Evolutionary conservation across 2,888 invertebrate genomes (phyloP).

Genomic region (Agriopis leucophaearia): DNA sequence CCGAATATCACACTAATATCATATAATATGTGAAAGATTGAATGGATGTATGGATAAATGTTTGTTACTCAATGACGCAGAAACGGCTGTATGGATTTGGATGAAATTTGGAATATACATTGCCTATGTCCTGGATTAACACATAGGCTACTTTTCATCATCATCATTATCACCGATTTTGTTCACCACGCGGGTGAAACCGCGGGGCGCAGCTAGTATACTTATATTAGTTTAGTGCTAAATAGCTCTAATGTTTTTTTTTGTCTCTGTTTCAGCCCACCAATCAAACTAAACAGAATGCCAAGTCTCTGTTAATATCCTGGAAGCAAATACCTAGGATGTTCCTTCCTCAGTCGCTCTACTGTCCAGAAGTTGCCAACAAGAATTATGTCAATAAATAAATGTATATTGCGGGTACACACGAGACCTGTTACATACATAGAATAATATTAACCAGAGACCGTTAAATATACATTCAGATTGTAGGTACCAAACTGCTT

Average conservation of each 20-base stretch:
- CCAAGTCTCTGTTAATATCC: constrained; percentile 64
- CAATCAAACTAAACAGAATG: constrained; percentile 54
- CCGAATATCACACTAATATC: too few species aligned
- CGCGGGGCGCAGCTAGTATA: too few species aligned
- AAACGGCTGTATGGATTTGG: too few species aligned
- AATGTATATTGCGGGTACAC: not conserved
- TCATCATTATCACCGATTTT: too few species aligned
- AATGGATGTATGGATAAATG: too few species aligned
- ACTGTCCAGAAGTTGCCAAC: constrained; percentile 61
- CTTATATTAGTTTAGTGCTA: too few species aligned
- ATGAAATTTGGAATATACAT: too few species aligned
- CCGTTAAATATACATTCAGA: not conserved
- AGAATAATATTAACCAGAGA: not conserved
- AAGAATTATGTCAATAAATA: constrained; percentile 60
- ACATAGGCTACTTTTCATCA: too few species aligned
- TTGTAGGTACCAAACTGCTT: not conserved
- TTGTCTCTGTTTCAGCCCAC: constrained; percentile 59
- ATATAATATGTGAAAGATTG: too few species aligned
- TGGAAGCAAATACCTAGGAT: constrained; percentile 73
- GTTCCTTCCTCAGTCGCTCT: constrained; percentile 66
- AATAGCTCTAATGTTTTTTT: not conserved
- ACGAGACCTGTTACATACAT: not conserved
- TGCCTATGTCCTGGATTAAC: too few species aligned
- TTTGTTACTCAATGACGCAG: too few species aligned
- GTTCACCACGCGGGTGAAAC: too few species aligned